Percentiles rank a stretch among this genome's conserved stretches.
Evolutionary conservation across 2,113 vertebrate species (phyloP).

Genomic region (Scolopax mira): DNA sequence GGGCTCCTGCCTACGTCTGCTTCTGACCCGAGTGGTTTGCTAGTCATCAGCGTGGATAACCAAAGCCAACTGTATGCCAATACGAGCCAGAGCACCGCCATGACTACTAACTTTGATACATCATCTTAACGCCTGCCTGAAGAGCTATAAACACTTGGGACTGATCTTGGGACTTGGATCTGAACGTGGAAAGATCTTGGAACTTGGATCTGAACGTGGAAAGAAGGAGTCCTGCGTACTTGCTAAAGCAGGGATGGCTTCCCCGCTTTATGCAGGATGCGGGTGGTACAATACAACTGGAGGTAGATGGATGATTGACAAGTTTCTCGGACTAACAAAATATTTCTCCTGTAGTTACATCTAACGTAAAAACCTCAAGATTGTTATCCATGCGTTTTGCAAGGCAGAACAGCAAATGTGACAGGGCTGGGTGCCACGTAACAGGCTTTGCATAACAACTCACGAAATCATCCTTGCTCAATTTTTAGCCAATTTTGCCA

Average conservation of each 20-base stretch:
- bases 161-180: no score
- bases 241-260: background rate
- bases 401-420: background rate
- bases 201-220: no score
- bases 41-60: background rate
- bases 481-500: background rate
- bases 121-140: background rate
- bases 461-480: background rate
- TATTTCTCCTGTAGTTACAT: background rate
- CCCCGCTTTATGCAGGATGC: background rate
- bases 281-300: background rate
- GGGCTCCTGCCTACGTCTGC: background rate
- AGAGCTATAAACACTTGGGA: background rate
- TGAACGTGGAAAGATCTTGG: no score
- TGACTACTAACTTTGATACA: background rate
- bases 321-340: background rate
- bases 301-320: background rate
- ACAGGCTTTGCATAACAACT: background rate
- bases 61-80: background rate
- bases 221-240: background rate
- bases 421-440: background rate
- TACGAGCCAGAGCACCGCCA: background rate
- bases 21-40: background rate
- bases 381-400: background rate
- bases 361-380: background rate